Conservation (phyloP, 2,113 vertebrate species). For the Peucedramus taeniatus region DNA sequence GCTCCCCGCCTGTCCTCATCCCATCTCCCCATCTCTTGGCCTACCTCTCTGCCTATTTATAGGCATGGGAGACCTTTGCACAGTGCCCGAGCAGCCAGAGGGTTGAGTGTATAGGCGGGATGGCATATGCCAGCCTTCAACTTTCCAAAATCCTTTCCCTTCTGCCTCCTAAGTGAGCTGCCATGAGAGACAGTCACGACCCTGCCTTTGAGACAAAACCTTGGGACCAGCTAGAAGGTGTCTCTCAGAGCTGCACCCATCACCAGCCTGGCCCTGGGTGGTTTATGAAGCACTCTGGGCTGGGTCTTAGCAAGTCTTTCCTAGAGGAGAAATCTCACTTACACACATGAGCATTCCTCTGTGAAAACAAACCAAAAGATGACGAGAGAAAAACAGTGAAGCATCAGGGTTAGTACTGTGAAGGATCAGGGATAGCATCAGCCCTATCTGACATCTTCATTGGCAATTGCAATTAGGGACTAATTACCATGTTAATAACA, state of each 20-base stretch:
- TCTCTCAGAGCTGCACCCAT: background rate
- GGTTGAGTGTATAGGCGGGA: background rate
- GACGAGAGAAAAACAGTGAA: background rate
- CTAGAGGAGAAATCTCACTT: background rate
- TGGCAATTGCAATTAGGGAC: background rate
- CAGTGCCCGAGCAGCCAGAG: background rate
- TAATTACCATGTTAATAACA: constrained; percentile 40
- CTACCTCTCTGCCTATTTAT: constrained; percentile 50
- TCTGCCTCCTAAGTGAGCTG: background rate
- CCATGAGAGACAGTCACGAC: accelerated
- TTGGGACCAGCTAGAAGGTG: background rate
- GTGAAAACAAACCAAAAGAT: background rate
- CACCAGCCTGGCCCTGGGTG: background rate
- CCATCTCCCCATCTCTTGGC: constrained; percentile 19
- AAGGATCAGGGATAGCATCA: background rate
- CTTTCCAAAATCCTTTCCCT: background rate
- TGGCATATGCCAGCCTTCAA: background rate
- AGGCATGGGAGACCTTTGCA: constrained; percentile 30
- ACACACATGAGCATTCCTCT: accelerated
- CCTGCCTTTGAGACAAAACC: background rate
- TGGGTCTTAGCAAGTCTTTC: background rate
- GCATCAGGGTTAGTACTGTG: background rate
- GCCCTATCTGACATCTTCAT: constrained; percentile 34
- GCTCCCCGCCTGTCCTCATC: background rate
- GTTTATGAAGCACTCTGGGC: background rate